Evolutionary conservation across 2,113 vertebrate genomes (phyloP), one percentile per base, ranked within the genome.

Genomic region (Trematomus loennbergii): DNA sequence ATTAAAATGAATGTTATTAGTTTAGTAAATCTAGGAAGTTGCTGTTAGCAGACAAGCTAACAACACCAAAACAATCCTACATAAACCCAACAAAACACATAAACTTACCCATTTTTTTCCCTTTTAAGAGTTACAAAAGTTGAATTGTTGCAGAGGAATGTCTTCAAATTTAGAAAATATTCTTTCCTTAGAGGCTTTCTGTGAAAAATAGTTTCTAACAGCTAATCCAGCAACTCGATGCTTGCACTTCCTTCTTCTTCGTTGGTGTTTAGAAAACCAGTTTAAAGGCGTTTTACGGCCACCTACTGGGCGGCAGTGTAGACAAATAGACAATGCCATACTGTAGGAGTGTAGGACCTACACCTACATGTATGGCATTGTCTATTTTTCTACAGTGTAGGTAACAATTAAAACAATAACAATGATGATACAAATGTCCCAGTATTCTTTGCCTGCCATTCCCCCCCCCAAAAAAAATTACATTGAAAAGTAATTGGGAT

Each of bases 61-160:
- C 75, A 15, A 2, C 36, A 57, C 43, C 57, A 66, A 60, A 66
- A 71, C 53, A 76, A 81, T 73, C 50, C 3, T 25, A 75, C 7
- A 54, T 0, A 16, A 40, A 0, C 22, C 2, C 3, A 55, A 1
- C 1, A 52, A 63, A 72, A 75, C 16, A 52, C 16, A 12, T 11
- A 68, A 64, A 3, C 1, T 87, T 88, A 89, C 89, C 87, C 89
- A 91, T 89, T 72, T 79, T 54, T 48, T 63, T 79, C 77, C 54
- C 22, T 55, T 40, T 11, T 55, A 65, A 66, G 71, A 72, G 16
- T 15, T 57, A 6, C 0, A 9, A n/a, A 0, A 25, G 54, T 3
- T 48, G 25, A 11, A 9, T 1, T 33, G 13, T 18, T 11, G 71
- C 45, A 1, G 16, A 69, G 2, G 4, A 60, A 16, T 1, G 11